Evolutionary conservation across 1,140 invertebrate genomes (phyloP), one percentile per base, ranked within the genome.

Genomic region (Antheraea pernyi): DNA sequence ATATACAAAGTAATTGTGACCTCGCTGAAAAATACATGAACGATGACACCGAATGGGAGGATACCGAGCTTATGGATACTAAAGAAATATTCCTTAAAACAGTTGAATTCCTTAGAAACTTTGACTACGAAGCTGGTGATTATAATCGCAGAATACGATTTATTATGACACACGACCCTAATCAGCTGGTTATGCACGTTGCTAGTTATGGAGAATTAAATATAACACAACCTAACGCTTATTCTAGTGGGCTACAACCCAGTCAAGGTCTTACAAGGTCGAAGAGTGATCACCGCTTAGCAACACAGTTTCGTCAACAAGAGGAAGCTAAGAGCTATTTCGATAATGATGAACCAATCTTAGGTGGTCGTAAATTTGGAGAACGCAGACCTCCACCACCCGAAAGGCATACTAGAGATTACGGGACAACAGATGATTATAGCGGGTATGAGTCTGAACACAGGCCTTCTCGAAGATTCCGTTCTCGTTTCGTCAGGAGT

Each of bases 81-180:
- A 99, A 98, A 93, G 97, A 98, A 88, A 97, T 98, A 68, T 98
- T 98, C 91, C 91, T 98, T 1, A 98, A 97, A 89, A 98, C 97
- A 5, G 97, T 97, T 46, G 98, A 99, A 81, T 99, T 98, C 90
- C 95, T 99, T 73, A 94, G 98, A 75, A 98, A 98, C 91, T 98
- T 98, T 80, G 98, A 98, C 84, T 97, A 98, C 80, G 98, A 99
- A 91, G 96, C 96, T 42, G 95, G 96, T 39, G 98, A 99, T 91
- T 98, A 98, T 83, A 96, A 94, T 72, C 94, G 97, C 66, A 95
- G 97, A 73, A 95, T 98, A 30, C 93, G 97, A 70, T 97, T 98
- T 89, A 93, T 97, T 19, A 96, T 97, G 93, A 95, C 96, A 0
- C 96, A 98, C 77, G 97, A 98, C 91, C 96, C 97, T 7, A 98